Evolutionary conservation across 2,797 vertebrate species (phyloP).

Genomic region (Molossus molossus): DNA sequence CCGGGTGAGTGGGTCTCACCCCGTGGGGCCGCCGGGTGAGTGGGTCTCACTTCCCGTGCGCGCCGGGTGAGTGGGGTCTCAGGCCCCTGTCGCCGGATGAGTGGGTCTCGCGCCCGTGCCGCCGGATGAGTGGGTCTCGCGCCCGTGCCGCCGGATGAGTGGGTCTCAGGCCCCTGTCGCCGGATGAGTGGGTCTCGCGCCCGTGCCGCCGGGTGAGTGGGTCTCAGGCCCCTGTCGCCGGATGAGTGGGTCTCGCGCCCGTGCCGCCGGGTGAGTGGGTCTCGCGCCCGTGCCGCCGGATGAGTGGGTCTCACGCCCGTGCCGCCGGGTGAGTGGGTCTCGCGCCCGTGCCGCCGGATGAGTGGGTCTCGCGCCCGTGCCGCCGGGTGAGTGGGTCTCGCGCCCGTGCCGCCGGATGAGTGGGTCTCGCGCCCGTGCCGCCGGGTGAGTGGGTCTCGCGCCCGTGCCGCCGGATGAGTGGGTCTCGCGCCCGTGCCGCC

Average conservation of each 20-base stretch:
- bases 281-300: too few species aligned
- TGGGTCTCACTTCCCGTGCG: too few species aligned
- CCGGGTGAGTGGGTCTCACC: not conserved
- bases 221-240: not conserved
- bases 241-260: not conserved
- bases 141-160: not conserved
- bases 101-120: not conserved
- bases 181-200: not conserved
- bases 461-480: not conserved
- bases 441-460: not conserved
- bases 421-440: too few species aligned
- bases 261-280: not conserved
- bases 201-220: not conserved
- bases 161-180: too few species aligned
- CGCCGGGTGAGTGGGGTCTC: not conserved
- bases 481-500: too few species aligned
- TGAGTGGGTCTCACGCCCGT: not conserved
- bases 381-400: not conserved
- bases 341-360: not conserved
- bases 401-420: not conserved
- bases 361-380: too few species aligned
- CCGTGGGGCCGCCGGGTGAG: not conserved
- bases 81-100: not conserved
- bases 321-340: not conserved
- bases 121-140: not conserved